phyloP scores from a whole-genome alignment of 2,113 vertebrate genomes.

The Ginglymostoma cirratum region DNA sequence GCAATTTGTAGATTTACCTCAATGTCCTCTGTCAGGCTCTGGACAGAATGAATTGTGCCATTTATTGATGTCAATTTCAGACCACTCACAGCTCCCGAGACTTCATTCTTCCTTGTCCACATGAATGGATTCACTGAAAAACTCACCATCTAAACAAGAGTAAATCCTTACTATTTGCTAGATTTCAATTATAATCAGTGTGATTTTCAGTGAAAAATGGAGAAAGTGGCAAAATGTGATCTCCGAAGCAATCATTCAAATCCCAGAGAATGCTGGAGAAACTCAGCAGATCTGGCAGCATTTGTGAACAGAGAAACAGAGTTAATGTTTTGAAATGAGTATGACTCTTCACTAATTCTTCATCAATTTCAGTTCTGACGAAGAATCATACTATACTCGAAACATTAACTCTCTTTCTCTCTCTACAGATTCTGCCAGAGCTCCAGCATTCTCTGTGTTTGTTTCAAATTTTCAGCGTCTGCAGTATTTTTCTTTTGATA shows the following conservation, averaged over 20 bases:
- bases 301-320: no score
- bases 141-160: constrained; percentile 75
- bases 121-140: constrained; percentile 75
- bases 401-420: no score
- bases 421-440: no score
- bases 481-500: neutral
- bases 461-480: no score
- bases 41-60: constrained; percentile 66
- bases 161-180: constrained; percentile 18
- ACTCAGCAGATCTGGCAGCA: no score
- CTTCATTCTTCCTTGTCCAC: constrained; percentile 52
- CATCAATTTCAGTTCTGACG: no score
- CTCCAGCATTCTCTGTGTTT: no score
- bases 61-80: constrained; percentile 67
- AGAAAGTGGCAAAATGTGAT: neutral
- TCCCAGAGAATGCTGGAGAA: neutral
- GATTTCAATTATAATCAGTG: neutral
- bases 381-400: no score
- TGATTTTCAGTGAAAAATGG: neutral
- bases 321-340: no score
- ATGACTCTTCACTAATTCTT: no score
- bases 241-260: neutral
- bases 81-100: constrained; percentile 72
- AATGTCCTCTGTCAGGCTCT: constrained; percentile 69
- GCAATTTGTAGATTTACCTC: constrained; percentile 58